phyloP scores from a whole-genome alignment of 1,140 invertebrate genomes.

The Anadara kagoshimensis region DNA sequence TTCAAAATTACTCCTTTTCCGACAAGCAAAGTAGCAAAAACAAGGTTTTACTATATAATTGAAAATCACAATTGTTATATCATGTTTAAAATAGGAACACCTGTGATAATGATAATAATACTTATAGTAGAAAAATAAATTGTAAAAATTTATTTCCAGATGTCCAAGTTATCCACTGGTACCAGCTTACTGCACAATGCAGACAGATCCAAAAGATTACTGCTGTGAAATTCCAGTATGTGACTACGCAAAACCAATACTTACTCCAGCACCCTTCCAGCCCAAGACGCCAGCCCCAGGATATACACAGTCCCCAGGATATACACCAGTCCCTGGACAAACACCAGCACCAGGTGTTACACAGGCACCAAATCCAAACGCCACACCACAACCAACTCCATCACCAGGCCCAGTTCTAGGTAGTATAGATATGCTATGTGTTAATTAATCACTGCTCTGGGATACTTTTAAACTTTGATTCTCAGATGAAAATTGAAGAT shows the following conservation, averaged over 20 bases:
- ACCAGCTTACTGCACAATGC: conserved; percentile 50
- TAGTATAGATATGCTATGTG: too few species aligned
- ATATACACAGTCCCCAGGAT: conserved; percentile 4
- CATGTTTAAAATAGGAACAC: too few species aligned
- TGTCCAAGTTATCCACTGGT: conserved; percentile 49
- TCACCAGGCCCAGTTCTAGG: too few species aligned
- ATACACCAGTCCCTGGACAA: conserved; percentile 19
- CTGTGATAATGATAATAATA: not conserved
- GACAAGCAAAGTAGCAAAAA: too few species aligned
- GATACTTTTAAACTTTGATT: too few species aligned
- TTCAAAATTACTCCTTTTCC: too few species aligned
- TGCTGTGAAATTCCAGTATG: conserved; percentile 57
- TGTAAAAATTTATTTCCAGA: conserved; percentile 33
- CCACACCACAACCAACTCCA: not conserved
- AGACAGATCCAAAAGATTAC: conserved; percentile 55
- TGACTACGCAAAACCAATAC: conserved; percentile 51
- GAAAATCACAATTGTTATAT: too few species aligned
- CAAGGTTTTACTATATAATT: too few species aligned
- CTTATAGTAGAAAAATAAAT: too few species aligned
- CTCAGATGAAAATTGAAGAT: too few species aligned
- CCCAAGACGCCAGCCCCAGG: conserved; percentile 18
- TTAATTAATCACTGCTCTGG: too few species aligned
- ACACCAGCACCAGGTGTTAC: conserved; percentile 12
- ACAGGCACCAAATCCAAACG: conserved; percentile 20
- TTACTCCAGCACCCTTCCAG: conserved; percentile 18